Conservation (phyloP, 2,797 vertebrate species). For the Rhinogobio ventralis region DNA sequence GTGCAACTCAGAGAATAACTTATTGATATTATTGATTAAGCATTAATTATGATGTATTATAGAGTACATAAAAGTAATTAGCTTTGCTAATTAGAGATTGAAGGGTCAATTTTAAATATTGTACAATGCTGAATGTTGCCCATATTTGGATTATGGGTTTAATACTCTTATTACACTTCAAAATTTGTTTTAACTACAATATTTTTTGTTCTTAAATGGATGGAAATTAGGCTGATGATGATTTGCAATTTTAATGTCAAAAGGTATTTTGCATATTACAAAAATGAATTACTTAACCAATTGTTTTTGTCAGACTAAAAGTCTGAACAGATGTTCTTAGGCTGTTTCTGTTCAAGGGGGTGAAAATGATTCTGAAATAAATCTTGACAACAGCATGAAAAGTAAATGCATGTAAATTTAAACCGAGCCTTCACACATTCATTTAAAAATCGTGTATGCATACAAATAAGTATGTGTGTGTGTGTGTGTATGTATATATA, state of each 20-base stretch:
- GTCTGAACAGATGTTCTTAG: background rate
- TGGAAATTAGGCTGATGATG: background rate
- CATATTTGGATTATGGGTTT: background rate
- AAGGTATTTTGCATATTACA: conserved; percentile 15
- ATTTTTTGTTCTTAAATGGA: background rate
- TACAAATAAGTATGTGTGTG: too few species aligned
- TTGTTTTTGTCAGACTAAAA: background rate
- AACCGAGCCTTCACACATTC: background rate
- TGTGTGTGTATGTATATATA: too few species aligned
- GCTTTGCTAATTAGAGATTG: conserved; percentile 22
- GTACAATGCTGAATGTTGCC: background rate
- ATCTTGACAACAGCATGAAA: conserved; percentile 1
- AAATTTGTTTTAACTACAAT: background rate
- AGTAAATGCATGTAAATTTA: background rate
- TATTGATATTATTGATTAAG: conserved; percentile 32
- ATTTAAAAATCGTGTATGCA: background rate
- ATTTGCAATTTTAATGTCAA: background rate
- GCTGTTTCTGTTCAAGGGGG: background rate
- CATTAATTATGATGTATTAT: conserved; percentile 15
- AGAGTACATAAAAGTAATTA: background rate
- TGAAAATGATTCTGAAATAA: background rate
- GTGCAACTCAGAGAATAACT: conserved; percentile 16
- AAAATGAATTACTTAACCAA: conserved; percentile 4
- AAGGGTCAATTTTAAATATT: conserved; percentile 17
- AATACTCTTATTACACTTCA: background rate